Conservation (phyloP, 2,888 invertebrate genomes). For the Acrobasis consociella region DNA sequence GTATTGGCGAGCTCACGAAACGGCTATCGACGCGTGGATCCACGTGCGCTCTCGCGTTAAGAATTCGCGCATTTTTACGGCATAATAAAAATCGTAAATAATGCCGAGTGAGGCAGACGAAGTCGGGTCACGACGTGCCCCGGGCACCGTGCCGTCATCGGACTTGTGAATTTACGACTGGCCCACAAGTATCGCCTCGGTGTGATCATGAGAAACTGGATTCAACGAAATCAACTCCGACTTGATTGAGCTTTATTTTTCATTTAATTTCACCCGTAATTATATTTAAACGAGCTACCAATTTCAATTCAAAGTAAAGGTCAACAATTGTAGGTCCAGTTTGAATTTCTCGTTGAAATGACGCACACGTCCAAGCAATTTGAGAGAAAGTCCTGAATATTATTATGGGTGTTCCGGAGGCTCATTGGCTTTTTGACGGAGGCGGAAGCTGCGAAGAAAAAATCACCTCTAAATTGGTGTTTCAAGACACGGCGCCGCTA, state of each 20-base stretch:
- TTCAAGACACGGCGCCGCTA: constrained; percentile 35
- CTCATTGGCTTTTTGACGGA: constrained; percentile 50
- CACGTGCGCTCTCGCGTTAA: constrained; percentile 65
- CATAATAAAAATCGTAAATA: constrained; percentile 79
- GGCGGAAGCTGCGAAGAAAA: constrained; percentile 48
- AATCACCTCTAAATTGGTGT: constrained; percentile 52
- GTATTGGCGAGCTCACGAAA: constrained; percentile 62
- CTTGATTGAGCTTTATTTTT: constrained; percentile 37
- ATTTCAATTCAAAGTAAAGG: constrained; percentile 52
- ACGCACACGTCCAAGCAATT: constrained; percentile 64
- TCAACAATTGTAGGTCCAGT: constrained; percentile 56
- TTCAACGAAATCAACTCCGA: constrained; percentile 44
- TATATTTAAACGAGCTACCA: constrained; percentile 32
- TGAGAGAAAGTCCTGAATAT: constrained; percentile 61
- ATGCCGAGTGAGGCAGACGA: constrained; percentile 65
- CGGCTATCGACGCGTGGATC: constrained; percentile 76
- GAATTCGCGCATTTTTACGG: constrained; percentile 77
- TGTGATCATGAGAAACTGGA: constrained; percentile 52
- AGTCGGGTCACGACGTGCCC: constrained; percentile 75
- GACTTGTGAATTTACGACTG: constrained; percentile 70
- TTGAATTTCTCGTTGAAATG: constrained; percentile 56
- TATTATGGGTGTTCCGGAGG: constrained; percentile 48
- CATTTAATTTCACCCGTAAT: constrained; percentile 16
- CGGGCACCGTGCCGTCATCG: constrained; percentile 69
- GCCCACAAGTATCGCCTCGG: constrained; percentile 56